A percentile compares a stretch with the other conserved stretches of the same genome.
Conservation (phyloP, 1,140 invertebrate species). For the Globodera rostochiensis region DNA sequence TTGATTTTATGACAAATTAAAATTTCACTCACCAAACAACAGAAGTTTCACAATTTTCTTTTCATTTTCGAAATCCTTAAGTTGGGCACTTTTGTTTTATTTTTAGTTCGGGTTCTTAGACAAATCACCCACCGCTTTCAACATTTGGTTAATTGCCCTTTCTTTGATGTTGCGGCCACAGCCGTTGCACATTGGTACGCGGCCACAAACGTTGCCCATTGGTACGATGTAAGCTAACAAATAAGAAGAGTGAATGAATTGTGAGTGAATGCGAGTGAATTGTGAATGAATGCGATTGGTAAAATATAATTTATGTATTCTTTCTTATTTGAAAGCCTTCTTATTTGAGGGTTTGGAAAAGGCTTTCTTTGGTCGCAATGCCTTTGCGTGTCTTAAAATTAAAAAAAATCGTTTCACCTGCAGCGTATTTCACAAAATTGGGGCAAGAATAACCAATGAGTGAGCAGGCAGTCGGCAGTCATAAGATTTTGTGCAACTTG, state of each 20-base stretch:
- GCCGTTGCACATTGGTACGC: slow-evolving; percentile 4
- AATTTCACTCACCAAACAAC: background rate
- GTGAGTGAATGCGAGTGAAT: background rate
- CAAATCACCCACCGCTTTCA: background rate
- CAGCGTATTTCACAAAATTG: too few species aligned
- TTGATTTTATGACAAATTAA: background rate
- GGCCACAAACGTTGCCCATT: slow-evolving; percentile 16
- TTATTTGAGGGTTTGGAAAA: too few species aligned
- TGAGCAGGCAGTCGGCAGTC: too few species aligned
- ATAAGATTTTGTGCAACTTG: too few species aligned
- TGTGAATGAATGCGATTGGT: background rate
- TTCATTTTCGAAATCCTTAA: slow-evolving; percentile 17
- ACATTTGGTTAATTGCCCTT: slow-evolving; percentile 12
- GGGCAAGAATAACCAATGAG: too few species aligned
- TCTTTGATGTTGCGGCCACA: slow-evolving; percentile 9
- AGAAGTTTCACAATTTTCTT: slow-evolving; percentile 29
- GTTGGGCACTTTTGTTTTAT: background rate
- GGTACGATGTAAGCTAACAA: background rate
- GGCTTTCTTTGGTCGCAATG: too few species aligned
- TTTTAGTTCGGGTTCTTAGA: background rate
- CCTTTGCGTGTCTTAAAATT: too few species aligned
- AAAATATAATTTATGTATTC: too few species aligned
- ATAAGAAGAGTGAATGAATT: slow-evolving; percentile 14
- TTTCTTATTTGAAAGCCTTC: too few species aligned
- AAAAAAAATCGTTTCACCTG: too few species aligned